Conservation (phyloP, 2,113 vertebrate species). For the Gymnarchus niloticus region DNA sequence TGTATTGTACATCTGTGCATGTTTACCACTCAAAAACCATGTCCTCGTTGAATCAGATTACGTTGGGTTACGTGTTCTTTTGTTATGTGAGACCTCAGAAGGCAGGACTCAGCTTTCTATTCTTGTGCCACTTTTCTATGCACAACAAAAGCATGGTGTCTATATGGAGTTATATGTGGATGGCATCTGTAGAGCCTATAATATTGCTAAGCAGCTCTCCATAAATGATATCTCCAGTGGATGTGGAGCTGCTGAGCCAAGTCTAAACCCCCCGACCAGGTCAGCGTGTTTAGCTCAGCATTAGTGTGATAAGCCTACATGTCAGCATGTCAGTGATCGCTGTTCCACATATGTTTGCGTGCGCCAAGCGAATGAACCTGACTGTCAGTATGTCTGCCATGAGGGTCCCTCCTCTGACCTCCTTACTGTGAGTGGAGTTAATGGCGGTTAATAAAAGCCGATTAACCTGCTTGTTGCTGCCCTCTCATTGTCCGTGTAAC, state of each 20-base stretch:
- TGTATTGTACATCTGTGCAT: background rate
- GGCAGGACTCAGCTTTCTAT: background rate
- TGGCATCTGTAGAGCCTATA: background rate
- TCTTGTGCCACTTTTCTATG: background rate
- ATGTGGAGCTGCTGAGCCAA: background rate
- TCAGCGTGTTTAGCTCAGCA: background rate
- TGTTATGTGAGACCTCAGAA: background rate
- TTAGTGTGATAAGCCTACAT: background rate
- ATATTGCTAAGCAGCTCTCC: background rate
- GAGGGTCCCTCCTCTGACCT: conserved; percentile 22
- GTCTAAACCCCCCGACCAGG: background rate
- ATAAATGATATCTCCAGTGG: background rate
- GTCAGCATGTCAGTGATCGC: background rate
- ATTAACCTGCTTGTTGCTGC: conserved; percentile 64
- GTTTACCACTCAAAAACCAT: background rate
- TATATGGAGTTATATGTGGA: background rate
- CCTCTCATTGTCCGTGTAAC: conserved; percentile 53
- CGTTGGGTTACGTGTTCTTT: background rate
- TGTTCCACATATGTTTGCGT: background rate
- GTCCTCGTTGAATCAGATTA: background rate
- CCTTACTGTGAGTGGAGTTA: conserved; percentile 39
- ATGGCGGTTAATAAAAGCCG: conserved; percentile 66
- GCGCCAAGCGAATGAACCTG: background rate
- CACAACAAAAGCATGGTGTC: background rate
- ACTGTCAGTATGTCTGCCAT: background rate